Evolutionary conservation across 2,888 invertebrate species (phyloP).

Genomic region (Thereva nobilitata): DNA sequence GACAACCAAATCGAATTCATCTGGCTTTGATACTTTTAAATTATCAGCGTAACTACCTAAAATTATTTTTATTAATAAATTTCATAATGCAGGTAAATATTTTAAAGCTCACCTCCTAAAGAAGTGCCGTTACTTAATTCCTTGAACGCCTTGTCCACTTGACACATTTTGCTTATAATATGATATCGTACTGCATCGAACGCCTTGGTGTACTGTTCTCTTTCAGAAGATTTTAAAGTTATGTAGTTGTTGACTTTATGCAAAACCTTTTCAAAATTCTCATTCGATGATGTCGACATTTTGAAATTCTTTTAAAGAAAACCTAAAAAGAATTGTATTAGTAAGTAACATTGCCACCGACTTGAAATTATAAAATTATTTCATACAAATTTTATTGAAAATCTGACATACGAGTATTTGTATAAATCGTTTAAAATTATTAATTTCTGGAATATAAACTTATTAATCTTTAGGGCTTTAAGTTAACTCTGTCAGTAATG

Average conservation of each 20-base stretch:
- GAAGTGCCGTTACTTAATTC: conserved; percentile 39
- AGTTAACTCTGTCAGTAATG: too few relatives aligned
- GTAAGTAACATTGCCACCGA: too few relatives aligned
- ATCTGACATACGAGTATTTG: too few relatives aligned
- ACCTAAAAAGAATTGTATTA: too few relatives aligned
- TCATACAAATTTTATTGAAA: too few relatives aligned
- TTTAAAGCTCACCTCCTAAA: conserved; percentile 42
- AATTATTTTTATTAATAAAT: neutral
- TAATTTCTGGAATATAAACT: too few relatives aligned
- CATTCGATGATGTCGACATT: too few relatives aligned
- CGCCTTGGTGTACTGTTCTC: conserved; percentile 34
- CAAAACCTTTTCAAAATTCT: conserved; percentile 22
- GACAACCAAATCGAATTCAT: conserved; percentile 51
- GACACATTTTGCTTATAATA: conserved; percentile 32
- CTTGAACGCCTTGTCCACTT: conserved; percentile 35
- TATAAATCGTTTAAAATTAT: too few relatives aligned
- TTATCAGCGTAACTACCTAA: conserved; percentile 52
- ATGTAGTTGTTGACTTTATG: conserved; percentile 33
- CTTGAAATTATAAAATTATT: too few relatives aligned
- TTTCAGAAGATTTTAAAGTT: conserved; percentile 19
- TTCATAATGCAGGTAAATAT: neutral
- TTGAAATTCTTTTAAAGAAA: too few relatives aligned
- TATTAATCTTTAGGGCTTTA: too few relatives aligned
- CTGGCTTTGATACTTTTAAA: conserved; percentile 49
- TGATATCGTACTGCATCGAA: conserved; percentile 41